Percentiles rank a stretch among this genome's conserved stretches.
phyloP scores from a whole-genome alignment of 2,888 invertebrate genomes.

The Microctonus hyperodae region DNA sequence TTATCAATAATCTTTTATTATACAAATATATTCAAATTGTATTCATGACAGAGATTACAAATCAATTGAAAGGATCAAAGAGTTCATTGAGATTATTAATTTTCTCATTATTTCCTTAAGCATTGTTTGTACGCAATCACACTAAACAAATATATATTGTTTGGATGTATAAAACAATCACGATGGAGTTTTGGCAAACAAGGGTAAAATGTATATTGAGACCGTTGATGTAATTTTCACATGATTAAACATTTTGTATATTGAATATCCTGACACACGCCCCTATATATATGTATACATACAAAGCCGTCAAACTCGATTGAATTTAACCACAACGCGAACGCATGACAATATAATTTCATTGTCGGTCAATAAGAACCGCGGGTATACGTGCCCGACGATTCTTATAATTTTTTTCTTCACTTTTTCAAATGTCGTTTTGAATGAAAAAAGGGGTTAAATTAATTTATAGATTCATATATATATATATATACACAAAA shows the following conservation, averaged over 20 bases:
- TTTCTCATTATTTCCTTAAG: too few relatives aligned
- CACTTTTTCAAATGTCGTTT: slow-evolving; percentile 8
- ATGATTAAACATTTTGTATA: slow-evolving; percentile 18
- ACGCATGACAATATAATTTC: slow-evolving; percentile 49
- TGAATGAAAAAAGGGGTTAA: slow-evolving; percentile 19
- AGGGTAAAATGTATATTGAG: slow-evolving; percentile 31
- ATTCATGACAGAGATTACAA: too few relatives aligned
- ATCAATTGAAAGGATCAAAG: neutral
- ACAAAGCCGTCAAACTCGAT: slow-evolving; percentile 7
- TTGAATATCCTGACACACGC: neutral
- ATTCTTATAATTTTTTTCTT: slow-evolving; percentile 32
- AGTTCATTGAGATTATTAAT: neutral
- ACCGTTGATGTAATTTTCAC: slow-evolving; percentile 11
- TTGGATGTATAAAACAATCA: neutral
- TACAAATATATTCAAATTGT: too few relatives aligned
- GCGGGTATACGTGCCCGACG: slow-evolving; percentile 38
- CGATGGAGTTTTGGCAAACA: slow-evolving; percentile 51
- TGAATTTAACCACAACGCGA: slow-evolving; percentile 4
- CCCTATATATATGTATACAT: too few relatives aligned
- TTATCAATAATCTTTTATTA: too few relatives aligned
- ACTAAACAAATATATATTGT: too few relatives aligned
- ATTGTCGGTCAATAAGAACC: slow-evolving; percentile 54
- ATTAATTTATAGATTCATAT: neutral
- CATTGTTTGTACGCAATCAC: too few relatives aligned
- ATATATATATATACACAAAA: too few relatives aligned